Conservation (phyloP, 2,797 vertebrate species). For the Eospalax fontanierii region DNA sequence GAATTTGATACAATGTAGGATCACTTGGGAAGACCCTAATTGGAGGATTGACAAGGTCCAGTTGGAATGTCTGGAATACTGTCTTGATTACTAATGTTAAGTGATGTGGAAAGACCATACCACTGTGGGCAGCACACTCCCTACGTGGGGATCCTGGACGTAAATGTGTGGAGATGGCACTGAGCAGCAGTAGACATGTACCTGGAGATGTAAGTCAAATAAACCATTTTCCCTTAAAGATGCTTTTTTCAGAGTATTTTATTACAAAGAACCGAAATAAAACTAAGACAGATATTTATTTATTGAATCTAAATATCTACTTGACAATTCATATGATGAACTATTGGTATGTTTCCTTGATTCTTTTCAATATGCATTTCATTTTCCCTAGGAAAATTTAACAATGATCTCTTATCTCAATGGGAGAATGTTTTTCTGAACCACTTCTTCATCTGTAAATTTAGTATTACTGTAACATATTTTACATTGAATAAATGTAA, state of each 20-base stretch:
- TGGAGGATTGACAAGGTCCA: neutral
- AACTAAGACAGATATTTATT: neutral
- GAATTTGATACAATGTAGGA: neutral
- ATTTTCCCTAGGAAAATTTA: neutral
- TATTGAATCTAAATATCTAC: neutral
- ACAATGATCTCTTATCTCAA: neutral
- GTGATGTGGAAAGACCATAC: neutral
- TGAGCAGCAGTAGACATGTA: neutral
- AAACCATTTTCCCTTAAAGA: neutral
- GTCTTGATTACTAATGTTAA: neutral
- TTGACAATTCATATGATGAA: neutral
- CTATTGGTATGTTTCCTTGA: neutral
- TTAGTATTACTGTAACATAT: neutral
- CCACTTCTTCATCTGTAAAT: conserved; percentile 28
- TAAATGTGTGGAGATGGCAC: too few species aligned
- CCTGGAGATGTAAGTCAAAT: neutral
- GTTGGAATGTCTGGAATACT: neutral
- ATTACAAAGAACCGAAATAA: neutral
- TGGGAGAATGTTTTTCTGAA: neutral
- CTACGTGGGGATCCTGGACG: neutral
- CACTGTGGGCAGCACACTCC: neutral
- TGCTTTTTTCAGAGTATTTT: neutral
- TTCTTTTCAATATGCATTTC: neutral
- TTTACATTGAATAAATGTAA: conserved; percentile 17
- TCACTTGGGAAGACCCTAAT: too few species aligned